Evolutionary conservation across 2,113 vertebrate species (phyloP), one percentile per base, ranked within the genome.

Genomic region (Scophthalmus maximus): DNA sequence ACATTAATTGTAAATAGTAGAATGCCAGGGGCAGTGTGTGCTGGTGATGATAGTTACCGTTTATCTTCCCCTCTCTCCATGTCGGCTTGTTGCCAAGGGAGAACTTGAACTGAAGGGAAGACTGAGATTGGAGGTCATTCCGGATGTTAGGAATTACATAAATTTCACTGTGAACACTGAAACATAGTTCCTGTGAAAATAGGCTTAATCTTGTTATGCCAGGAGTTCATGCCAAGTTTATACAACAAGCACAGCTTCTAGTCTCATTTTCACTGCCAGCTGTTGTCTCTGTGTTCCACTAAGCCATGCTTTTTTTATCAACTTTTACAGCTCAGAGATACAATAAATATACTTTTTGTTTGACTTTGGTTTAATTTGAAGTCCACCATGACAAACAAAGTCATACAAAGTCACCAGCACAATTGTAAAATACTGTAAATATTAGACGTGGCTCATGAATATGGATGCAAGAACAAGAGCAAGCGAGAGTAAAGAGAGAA

Each of bases 131-230:
- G 69, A 76, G 85, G 82, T 87, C 79, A 78, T 63, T 46, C 27
- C 8, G 34, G 56, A 76, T 77, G 49, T 70, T 64, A 11, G 68
- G 76, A 76, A 82, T 86, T 80, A 86, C 81, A 81, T 22, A 2
- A 76, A n/a, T 78, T 79, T 62, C 61, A 62, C 67, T 76, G 59
- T 70, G 66, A 79, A 78, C 38, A 18, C 61, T 53, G 70, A 73
- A 76, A 74, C 62, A 75, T 26, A 81, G 71, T 77, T 82, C 58
- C 50, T 76, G 65, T 67, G 40, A 78, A 88, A 80, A 87, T 58
- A 83, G 75, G 79, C 84, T 87, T 90, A 88, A 92, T 92, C 89
- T 84, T 73, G 84, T 92, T 87, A 88, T 55, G 38, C 47, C 23
- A 25, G 34, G 60, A 78, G 78, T 81, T 70, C 64, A 84, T 81